Evolutionary conservation across 1,140 invertebrate species (phyloP), one percentile per base, ranked within the genome.

Genomic region (Lepidurus couesii): DNA sequence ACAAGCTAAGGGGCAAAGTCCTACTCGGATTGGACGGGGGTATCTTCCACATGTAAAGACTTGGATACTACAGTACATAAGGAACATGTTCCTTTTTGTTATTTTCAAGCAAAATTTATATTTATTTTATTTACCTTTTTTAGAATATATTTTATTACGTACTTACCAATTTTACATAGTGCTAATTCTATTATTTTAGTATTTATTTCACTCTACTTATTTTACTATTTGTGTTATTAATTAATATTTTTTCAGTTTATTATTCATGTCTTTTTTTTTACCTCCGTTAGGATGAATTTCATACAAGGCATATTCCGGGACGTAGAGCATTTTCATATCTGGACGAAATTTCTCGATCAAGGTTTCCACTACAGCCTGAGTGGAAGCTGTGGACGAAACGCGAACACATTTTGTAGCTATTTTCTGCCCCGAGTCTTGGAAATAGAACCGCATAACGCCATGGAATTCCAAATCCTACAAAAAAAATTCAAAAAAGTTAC

Each of bases 351-450:
- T 99, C 87, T 99, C 97, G 81, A 99, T 95, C 75, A 99, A 88
- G 0, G 95, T 98, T 85, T 95, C 93, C 82, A 99, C 96, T 75
- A 99, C 96, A 84, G 96, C 95, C 83, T 91, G 89, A 65, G 96
- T 95, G 13, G 95, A 97, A 9, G 97, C 97, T 80, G 96, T 95
- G 74, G 95, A 97, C 42, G 96, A 92, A 11, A 99, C 97, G 79
- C 98, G 90, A 80, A 99, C 97, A 86, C 98, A 99, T 87, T 99
- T 99, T 44, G 98, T 99, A n/a, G 96, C 95, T 73, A 98, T 95
- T 87, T 98, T 98, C 86, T 96, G 93, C 45, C 94, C 95, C 43
- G 93, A 93, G 85, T 97, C 95, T 94, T 99, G 97, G 85, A 98
- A 99, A 86, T 98, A 99, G 87, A 99, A 99, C 79, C 93, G 89